Conservation (phyloP, 2,888 invertebrate species). For the Atethmia centrago region DNA sequence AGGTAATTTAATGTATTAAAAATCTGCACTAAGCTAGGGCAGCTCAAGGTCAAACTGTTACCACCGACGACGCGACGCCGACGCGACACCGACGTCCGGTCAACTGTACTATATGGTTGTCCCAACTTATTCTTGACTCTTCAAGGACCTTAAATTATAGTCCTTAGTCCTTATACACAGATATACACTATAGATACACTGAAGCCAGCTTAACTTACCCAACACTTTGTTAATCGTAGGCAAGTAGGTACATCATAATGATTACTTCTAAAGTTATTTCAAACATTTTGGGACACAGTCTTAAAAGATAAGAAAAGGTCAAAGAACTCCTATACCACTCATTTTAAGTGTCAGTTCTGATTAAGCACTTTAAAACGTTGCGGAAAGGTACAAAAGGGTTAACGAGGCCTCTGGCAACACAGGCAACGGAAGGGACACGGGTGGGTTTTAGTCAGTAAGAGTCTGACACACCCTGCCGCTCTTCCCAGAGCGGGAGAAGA, state of each 20-base stretch:
- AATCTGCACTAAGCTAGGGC: neutral
- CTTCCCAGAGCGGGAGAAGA: too few species aligned
- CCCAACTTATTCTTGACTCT: neutral
- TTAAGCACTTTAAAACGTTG: constrained; percentile 8
- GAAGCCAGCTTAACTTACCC: neutral
- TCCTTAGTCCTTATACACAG: neutral
- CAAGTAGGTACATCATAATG: constrained; percentile 2
- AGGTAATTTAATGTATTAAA: neutral
- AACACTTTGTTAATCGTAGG: neutral
- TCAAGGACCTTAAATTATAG: too few species aligned
- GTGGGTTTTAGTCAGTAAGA: too few species aligned
- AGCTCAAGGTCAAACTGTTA: neutral
- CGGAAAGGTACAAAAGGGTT: too few species aligned
- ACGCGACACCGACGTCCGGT: too few species aligned
- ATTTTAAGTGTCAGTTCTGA: neutral
- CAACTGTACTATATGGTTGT: neutral
- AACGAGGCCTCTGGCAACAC: too few species aligned
- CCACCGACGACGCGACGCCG: too few species aligned
- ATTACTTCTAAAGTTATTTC: neutral
- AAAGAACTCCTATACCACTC: neutral
- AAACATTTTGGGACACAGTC: neutral
- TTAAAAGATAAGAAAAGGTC: constrained; percentile 26
- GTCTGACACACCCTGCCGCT: too few species aligned
- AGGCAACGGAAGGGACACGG: too few species aligned
- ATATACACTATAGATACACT: too few species aligned